A percentile compares a stretch with the other conserved stretches of the same genome.
phyloP scores from a whole-genome alignment of 2,113 vertebrate genomes.

The Embiotoca jacksoni region DNA sequence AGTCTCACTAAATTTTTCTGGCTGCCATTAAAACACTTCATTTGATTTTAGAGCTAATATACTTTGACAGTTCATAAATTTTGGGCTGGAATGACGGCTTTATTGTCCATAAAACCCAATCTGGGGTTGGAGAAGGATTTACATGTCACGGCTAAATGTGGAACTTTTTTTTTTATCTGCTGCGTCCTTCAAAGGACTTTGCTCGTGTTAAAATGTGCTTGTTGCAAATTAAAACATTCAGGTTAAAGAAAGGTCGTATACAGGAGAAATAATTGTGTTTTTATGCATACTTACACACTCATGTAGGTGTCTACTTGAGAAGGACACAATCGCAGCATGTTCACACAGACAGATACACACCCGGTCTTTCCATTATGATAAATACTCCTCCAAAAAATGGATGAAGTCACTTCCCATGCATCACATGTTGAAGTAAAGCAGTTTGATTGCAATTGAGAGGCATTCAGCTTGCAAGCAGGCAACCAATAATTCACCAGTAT shows the following conservation, averaged over 20 bases:
- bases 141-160: constrained; percentile 26
- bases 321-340: neutral
- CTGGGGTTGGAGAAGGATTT: constrained; percentile 26
- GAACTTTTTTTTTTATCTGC: constrained; percentile 32
- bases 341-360: neutral
- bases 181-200: constrained; percentile 25
- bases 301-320: neutral
- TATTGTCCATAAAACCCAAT: constrained; percentile 53
- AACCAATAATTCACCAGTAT: constrained; percentile 34
- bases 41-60: constrained; percentile 41
- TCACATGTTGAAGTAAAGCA: constrained; percentile 17
- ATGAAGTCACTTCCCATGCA: neutral
- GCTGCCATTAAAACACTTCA: constrained; percentile 40
- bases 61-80: constrained; percentile 47
- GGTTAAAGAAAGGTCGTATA: neutral
- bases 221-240: neutral
- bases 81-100: constrained; percentile 33
- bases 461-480: constrained; percentile 16
- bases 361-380: neutral
- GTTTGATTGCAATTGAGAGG: constrained; percentile 24
- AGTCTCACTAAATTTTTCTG: constrained; percentile 31
- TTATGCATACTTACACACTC: too few relatives aligned
- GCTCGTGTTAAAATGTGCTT: constrained; percentile 17
- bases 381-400: constrained; percentile 12
- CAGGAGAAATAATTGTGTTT: neutral